phyloP scores from a whole-genome alignment of 2,113 vertebrate genomes.

The Dicerorhinus sumatrensis region DNA sequence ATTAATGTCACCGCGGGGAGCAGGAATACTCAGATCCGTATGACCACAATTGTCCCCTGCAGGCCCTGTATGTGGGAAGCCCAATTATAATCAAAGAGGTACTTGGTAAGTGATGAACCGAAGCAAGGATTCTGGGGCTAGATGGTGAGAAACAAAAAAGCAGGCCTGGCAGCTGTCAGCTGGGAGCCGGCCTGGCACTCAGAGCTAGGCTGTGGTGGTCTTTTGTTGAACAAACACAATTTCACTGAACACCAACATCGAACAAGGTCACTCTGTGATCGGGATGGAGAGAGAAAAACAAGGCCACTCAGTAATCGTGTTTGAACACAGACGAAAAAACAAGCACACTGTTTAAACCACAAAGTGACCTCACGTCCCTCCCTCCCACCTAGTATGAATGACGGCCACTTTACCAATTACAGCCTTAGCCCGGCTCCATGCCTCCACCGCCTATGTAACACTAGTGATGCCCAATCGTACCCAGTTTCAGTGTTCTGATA shows the following conservation, averaged over 20 bases:
- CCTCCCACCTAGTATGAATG: background rate
- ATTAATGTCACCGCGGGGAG: rapidly evolving
- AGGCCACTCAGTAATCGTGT: background rate
- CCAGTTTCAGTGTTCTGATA: background rate
- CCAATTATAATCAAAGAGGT: constrained; percentile 10
- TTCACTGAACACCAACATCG: background rate
- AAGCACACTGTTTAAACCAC: background rate
- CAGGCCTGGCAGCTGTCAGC: constrained; percentile 37
- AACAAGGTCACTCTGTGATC: constrained; percentile 22
- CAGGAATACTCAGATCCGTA: background rate
- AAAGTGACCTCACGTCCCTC: rapidly evolving
- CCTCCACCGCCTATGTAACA: background rate
- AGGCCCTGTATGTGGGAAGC: background rate
- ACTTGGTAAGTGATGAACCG: background rate
- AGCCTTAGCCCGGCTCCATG: background rate
- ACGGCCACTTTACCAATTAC: rapidly evolving
- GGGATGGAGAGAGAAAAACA: background rate
- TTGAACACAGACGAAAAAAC: background rate
- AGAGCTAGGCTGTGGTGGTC: background rate
- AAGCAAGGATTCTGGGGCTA: background rate
- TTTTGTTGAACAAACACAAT: constrained; percentile 61
- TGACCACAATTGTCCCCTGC: background rate
- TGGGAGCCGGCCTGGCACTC: background rate
- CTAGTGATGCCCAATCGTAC: rapidly evolving
- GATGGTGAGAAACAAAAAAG: background rate